Evolutionary conservation across 2,888 invertebrate species (phyloP).

Genomic region (Clivina fossor): DNA sequence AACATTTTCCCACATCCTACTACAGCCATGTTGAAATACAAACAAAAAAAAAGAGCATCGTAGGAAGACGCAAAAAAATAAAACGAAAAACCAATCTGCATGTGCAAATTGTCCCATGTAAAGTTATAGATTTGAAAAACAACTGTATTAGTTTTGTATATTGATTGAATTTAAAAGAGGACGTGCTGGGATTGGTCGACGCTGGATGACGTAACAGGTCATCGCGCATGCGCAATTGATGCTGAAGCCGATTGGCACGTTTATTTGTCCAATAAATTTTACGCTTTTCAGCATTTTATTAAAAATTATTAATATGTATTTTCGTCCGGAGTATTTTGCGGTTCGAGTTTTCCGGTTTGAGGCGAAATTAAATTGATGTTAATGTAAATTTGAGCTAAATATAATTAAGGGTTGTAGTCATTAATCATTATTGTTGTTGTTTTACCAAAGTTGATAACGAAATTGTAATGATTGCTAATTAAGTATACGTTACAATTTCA

Average conservation of each 20-base stretch:
- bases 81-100: constrained; percentile 1
- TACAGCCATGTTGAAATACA: neutral
- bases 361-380: neutral
- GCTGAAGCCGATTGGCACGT: constrained; percentile 38
- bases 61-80: neutral
- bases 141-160: constrained; percentile 29
- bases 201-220: constrained; percentile 32
- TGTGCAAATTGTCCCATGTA: constrained; percentile 6
- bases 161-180: constrained; percentile 15
- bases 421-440: too few species aligned
- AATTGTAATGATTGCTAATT: too few species aligned
- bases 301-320: constrained; percentile 8
- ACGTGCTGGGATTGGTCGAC: constrained; percentile 22
- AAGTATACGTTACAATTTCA: too few species aligned
- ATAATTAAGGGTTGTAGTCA: too few species aligned
- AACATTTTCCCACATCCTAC: neutral
- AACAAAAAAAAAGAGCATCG: neutral
- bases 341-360: too few species aligned
- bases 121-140: constrained; percentile 24
- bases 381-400: neutral
- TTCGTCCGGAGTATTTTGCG: constrained; percentile 2
- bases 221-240: constrained; percentile 34
- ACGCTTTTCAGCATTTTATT: neutral
- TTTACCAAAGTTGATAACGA: too few species aligned
- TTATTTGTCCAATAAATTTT: constrained; percentile 29